Conservation (phyloP, 1,140 invertebrate species). For the Capitella teleta region DNA sequence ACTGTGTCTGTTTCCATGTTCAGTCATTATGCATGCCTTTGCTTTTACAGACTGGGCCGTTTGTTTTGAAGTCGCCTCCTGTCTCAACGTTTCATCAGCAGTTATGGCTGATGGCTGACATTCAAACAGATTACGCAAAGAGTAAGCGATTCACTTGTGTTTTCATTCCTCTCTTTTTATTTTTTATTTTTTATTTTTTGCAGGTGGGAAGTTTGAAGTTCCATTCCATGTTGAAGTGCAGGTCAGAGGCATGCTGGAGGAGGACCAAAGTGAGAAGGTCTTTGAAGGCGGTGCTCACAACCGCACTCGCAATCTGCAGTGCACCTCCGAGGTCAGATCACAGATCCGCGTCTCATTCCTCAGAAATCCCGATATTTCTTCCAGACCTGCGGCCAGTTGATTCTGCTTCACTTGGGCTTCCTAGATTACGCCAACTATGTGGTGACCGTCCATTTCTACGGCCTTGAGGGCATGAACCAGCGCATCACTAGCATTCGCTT, state of each 20-base stretch:
- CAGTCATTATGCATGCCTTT: too few relatives aligned
- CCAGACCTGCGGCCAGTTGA: slow-evolving; percentile 74
- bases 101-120: slow-evolving; percentile 78
- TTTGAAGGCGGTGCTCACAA: slow-evolving; percentile 57
- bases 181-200: slow-evolving; percentile 4
- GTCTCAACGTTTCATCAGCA: slow-evolving; percentile 83
- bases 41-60: slow-evolving; percentile 58
- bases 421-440: slow-evolving; percentile 78
- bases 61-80: slow-evolving; percentile 67
- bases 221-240: slow-evolving; percentile 70
- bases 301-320: slow-evolving; percentile 66
- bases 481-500: slow-evolving; percentile 70
- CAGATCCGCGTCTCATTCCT: background rate
- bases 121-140: slow-evolving; percentile 72
- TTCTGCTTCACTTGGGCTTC: slow-evolving; percentile 78
- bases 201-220: slow-evolving; percentile 76
- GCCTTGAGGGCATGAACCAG: slow-evolving; percentile 56
- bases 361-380: slow-evolving; percentile 11
- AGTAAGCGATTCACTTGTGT: slow-evolving; percentile 47
- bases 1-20: too few relatives aligned
- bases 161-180: background rate
- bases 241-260: slow-evolving; percentile 63
- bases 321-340: slow-evolving; percentile 47
- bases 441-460: slow-evolving; percentile 71
- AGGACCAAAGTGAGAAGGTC: slow-evolving; percentile 51